phyloP scores from a whole-genome alignment of 2,888 invertebrate species.

The Noctua janthe region DNA sequence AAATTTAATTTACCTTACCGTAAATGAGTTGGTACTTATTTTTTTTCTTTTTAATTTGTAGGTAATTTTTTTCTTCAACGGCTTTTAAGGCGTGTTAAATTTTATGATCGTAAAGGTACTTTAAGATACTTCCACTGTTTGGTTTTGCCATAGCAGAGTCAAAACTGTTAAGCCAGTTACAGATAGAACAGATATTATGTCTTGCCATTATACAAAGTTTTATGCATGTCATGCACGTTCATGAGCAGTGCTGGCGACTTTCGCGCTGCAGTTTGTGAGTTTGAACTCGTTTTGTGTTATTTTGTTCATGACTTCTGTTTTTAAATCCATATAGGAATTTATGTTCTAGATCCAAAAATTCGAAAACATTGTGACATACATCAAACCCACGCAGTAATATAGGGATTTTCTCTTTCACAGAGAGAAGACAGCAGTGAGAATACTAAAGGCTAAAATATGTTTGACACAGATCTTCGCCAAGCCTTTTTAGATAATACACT shows the following conservation, averaged over 20 bases:
- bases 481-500: not conserved
- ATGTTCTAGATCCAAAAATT: not conserved
- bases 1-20: conserved; percentile 38
- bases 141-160: not conserved
- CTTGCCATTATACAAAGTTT: not conserved
- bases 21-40: not conserved
- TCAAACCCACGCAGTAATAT: too few relatives aligned
- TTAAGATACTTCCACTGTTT: not conserved
- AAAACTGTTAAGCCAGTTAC: not conserved
- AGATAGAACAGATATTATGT: not conserved
- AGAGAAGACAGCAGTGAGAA: not conserved
- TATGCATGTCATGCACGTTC: not conserved
- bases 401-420: not conserved
- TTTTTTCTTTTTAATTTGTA: not conserved
- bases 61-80: not conserved
- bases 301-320: not conserved
- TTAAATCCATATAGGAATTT: not conserved
- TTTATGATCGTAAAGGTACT: not conserved
- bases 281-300: not conserved
- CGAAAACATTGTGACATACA: not conserved
- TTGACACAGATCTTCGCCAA: not conserved
- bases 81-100: not conserved
- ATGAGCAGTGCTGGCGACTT: not conserved
- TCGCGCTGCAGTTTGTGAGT: too few relatives aligned
- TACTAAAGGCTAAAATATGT: not conserved